Conservation (phyloP, 2,888 invertebrate genomes). For the Sepiola atlantica region DNA sequence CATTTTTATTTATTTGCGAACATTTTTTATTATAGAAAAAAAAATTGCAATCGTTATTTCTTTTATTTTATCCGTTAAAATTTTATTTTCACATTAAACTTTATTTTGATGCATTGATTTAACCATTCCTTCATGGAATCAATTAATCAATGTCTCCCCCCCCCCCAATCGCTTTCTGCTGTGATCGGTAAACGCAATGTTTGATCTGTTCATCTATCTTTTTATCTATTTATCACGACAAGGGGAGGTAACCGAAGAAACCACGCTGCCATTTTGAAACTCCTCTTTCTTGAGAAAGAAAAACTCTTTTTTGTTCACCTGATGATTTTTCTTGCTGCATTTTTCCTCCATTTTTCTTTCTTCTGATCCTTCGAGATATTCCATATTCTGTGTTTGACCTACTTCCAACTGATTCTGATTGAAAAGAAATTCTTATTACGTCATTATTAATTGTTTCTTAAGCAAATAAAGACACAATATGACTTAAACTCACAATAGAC, state of each 20-base stretch:
- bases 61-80: neutral
- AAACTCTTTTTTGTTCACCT: neutral
- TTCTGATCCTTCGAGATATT: no score
- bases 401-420: neutral
- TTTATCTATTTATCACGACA: neutral
- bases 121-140: neutral
- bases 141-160: neutral
- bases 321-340: neutral
- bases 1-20: neutral
- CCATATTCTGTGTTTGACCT: neutral
- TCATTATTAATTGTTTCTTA: no score
- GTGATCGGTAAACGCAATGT: neutral
- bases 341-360: neutral
- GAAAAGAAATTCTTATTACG: no score
- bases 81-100: neutral
- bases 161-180: neutral
- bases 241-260: neutral
- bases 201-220: neutral
- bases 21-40: neutral
- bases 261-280: neutral
- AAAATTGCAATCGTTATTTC: neutral
- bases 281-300: neutral
- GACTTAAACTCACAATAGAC: no score
- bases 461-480: no score
- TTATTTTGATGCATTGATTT: neutral